Conservation (phyloP, 2,797 vertebrate genomes). For the Eutrigla gurnardus region DNA sequence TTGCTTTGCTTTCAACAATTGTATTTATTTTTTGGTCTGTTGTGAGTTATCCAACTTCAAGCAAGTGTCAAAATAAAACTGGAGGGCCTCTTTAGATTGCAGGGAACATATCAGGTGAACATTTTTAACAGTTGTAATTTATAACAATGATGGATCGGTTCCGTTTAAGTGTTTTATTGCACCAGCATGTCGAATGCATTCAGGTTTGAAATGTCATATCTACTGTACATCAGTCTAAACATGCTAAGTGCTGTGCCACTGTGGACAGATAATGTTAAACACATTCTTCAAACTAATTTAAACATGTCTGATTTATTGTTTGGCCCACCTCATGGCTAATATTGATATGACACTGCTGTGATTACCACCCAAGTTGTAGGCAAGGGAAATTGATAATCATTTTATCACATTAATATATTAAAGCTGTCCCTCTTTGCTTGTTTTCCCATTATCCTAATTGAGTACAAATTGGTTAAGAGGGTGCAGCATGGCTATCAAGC, state of each 20-base stretch:
- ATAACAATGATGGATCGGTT: not conserved
- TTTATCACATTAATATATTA: constrained; percentile 96
- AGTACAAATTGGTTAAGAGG: constrained; percentile 94
- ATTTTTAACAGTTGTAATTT: not conserved
- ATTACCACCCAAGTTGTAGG: constrained; percentile 53
- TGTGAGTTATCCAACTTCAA: not conserved
- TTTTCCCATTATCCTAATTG: constrained; percentile 97
- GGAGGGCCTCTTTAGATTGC: not conserved
- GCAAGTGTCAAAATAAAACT: not conserved
- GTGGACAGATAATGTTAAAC: not conserved
- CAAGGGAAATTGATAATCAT: constrained; percentile 85
- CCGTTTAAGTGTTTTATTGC: not conserved
- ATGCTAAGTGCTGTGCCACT: not conserved
- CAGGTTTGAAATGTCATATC: not conserved
- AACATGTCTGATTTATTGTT: constrained; percentile 22
- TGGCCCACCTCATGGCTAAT: constrained; percentile 20
- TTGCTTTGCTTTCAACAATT: not conserved
- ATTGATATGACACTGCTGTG: constrained; percentile 33
- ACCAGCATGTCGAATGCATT: not conserved
- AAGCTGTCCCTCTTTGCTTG: constrained; percentile 91
- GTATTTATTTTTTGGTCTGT: not conserved
- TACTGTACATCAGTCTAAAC: not conserved
- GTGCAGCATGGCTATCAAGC: constrained; percentile 88
- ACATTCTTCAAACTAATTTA: constrained; percentile 5
- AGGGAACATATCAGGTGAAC: not conserved